Conservation (phyloP, 2,888 invertebrate genomes). For the Iphiclides podalirius region DNA sequence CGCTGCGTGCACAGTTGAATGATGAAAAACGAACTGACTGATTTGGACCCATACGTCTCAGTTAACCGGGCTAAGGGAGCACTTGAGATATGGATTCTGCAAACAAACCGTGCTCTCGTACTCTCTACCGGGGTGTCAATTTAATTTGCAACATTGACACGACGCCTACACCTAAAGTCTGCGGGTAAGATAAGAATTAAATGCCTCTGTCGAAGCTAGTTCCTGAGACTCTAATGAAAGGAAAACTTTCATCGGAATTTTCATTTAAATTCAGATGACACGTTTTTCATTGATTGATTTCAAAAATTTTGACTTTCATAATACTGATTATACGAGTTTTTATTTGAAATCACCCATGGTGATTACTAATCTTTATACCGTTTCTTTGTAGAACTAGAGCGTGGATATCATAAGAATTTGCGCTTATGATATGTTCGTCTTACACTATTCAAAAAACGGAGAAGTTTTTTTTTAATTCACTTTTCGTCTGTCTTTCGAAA, state of each 20-base stretch:
- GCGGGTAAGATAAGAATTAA: constrained; percentile 3
- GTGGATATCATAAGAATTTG: too few species aligned
- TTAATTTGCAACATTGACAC: constrained; percentile 55
- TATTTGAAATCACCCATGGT: too few species aligned
- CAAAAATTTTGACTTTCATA: too few species aligned
- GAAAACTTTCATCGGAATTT: not conserved
- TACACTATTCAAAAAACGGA: too few species aligned
- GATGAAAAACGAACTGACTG: constrained; percentile 54
- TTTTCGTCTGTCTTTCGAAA: too few species aligned
- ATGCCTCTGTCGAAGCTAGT: not conserved
- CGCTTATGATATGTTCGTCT: too few species aligned
- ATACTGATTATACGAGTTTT: too few species aligned
- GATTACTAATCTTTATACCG: too few species aligned
- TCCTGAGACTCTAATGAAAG: not conserved
- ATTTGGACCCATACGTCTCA: constrained; percentile 46
- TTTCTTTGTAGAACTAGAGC: too few species aligned
- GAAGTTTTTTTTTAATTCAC: too few species aligned
- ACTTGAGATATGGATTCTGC: constrained; percentile 60
- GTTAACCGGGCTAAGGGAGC: constrained; percentile 62
- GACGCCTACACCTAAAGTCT: constrained; percentile 20
- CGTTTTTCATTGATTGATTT: too few species aligned
- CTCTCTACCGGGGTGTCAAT: constrained; percentile 60
- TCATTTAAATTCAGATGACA: too few species aligned
- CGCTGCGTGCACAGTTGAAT: constrained; percentile 43
- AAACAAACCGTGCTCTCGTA: constrained; percentile 55